A percentile compares a stretch with the other conserved stretches of the same genome.
These are phyloP conservation scores for Labeo rohita DNA, from an alignment of 2,113 vertebrate genomes.

Conservation along the genomic window DNA sequence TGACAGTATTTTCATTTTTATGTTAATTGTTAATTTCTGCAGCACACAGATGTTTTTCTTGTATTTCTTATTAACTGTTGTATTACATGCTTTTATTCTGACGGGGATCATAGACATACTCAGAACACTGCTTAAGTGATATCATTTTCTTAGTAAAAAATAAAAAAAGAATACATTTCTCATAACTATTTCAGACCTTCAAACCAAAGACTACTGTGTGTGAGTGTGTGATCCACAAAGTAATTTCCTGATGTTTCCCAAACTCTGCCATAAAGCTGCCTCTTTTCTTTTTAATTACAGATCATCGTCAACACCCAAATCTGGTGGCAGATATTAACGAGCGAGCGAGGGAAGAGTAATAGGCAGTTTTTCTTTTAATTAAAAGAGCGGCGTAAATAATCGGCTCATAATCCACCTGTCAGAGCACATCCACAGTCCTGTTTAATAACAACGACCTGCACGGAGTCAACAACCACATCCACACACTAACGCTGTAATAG, in stretches of 20 bases:
- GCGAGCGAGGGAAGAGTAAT: constrained; percentile 77
- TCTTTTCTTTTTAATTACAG: constrained; percentile 71
- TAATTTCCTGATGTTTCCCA: constrained; percentile 47
- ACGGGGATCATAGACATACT: neutral
- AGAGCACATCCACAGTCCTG: constrained; percentile 73
- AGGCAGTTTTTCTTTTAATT: constrained; percentile 82
- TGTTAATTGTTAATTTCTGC: neutral
- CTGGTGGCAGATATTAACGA: constrained; percentile 75
- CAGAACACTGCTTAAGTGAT: neutral
- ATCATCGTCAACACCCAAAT: constrained; percentile 70
- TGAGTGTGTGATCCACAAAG: constrained; percentile 42
- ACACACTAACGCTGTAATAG: constrained; percentile 14
- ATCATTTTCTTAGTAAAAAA: neutral
- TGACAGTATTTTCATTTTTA: neutral
- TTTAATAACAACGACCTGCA: constrained; percentile 67
- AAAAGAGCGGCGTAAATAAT: constrained; percentile 83
- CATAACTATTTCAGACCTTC: neutral
- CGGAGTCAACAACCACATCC: constrained; percentile 20
- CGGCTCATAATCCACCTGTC: constrained; percentile 79
- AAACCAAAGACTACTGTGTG: neutral
- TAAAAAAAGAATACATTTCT: neutral
- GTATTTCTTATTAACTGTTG: neutral
- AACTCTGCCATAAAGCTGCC: constrained; percentile 17
- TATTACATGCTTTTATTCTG: neutral
- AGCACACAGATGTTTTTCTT: neutral